Percentiles rank a stretch among this genome's conserved stretches.
phyloP scores from a whole-genome alignment of 1,140 invertebrate species.

The Diorhabda sublineata region DNA sequence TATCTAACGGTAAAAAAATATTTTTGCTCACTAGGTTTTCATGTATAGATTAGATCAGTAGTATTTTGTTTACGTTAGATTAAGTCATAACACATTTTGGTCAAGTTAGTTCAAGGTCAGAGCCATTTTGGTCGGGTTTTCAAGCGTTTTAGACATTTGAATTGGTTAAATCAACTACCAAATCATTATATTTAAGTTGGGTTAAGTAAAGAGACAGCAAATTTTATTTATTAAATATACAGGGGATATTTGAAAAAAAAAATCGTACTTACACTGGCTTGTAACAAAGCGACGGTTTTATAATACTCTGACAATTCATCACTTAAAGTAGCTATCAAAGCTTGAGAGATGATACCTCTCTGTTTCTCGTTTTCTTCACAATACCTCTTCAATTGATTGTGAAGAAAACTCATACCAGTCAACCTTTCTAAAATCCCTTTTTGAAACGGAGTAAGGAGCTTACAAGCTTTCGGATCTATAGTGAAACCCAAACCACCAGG shows the following conservation, averaged over 20 bases:
- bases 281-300: constrained; percentile 79
- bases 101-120: too few relatives aligned
- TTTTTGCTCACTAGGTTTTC: too few relatives aligned
- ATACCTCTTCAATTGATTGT: constrained; percentile 70
- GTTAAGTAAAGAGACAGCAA: too few relatives aligned
- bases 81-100: too few relatives aligned
- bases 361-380: constrained; percentile 63
- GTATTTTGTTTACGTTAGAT: too few relatives aligned
- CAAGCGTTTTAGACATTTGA: too few relatives aligned
- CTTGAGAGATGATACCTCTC: constrained; percentile 61
- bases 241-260: not conserved
- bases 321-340: constrained; percentile 79
- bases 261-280: constrained; percentile 63
- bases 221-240: too few relatives aligned
- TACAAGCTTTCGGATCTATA: constrained; percentile 57
- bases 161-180: too few relatives aligned
- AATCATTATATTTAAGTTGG: too few relatives aligned
- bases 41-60: too few relatives aligned
- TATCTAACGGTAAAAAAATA: too few relatives aligned
- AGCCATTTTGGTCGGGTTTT: too few relatives aligned
- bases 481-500: constrained; percentile 60
- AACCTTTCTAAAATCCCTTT: constrained; percentile 64
- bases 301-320: constrained; percentile 85
- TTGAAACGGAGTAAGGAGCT: constrained; percentile 44
- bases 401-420: constrained; percentile 82